Conservation (phyloP, 2,113 vertebrate genomes). For the Equus przewalskii region DNA sequence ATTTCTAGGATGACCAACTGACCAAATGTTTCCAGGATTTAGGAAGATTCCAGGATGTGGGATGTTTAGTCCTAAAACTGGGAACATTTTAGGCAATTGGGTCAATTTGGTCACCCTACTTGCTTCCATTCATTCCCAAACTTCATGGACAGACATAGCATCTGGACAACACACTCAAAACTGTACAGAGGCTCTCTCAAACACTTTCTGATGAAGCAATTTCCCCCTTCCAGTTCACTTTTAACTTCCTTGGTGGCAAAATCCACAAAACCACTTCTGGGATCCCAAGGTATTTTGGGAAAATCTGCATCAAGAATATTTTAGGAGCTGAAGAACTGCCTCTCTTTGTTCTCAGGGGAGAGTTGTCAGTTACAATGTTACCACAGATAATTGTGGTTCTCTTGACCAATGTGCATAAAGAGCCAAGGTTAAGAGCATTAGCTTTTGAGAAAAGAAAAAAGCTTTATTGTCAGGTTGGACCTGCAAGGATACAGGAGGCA, state of each 20-base stretch:
- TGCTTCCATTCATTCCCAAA: background rate
- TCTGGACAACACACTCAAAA: background rate
- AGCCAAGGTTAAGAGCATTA: no score
- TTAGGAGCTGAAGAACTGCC: background rate
- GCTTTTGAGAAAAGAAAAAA: no score
- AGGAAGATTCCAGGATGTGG: background rate
- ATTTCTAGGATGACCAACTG: background rate
- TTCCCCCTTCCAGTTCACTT: background rate
- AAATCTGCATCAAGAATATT: background rate
- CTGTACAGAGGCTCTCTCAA: fast-evolving
- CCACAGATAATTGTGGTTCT: no score
- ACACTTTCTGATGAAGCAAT: background rate
- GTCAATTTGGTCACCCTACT: fast-evolving
- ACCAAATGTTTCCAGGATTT: background rate
- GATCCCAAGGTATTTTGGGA: background rate
- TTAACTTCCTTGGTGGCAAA: background rate
- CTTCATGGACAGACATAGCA: background rate
- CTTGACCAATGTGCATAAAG: no score
- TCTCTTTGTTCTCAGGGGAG: background rate
- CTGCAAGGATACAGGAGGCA: no score
- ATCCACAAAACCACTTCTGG: background rate
- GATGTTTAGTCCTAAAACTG: background rate
- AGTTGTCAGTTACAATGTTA: background rate
- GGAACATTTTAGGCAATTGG: no score
- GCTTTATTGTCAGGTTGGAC: no score